Conservation (phyloP, 2,113 vertebrate genomes). For the Pundamilia nyererei region DNA sequence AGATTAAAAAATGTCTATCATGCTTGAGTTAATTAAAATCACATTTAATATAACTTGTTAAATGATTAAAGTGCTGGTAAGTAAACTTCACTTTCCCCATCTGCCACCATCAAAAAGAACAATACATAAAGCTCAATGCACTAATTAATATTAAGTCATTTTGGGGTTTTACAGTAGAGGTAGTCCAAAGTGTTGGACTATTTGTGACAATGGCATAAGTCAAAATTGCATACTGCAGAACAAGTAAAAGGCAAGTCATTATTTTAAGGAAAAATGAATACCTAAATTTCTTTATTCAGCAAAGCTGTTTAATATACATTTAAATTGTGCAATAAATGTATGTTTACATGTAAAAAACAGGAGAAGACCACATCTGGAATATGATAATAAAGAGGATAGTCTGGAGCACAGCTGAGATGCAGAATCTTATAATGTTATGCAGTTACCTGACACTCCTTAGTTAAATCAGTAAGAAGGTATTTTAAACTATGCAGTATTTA, state of each 20-base stretch:
- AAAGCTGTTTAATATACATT: neutral
- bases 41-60: neutral
- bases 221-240: neutral
- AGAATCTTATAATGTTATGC: neutral
- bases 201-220: neutral
- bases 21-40: neutral
- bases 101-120: accelerated
- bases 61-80: neutral
- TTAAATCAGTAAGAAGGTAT: neutral
- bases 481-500: neutral
- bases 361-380: neutral
- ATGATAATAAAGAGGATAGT: neutral
- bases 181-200: neutral
- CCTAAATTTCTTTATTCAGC: neutral
- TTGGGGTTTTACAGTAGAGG: neutral
- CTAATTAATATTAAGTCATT: neutral
- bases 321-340: neutral
- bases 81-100: neutral
- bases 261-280: neutral
- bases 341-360: neutral
- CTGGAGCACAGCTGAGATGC: neutral
- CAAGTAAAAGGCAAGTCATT: neutral
- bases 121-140: neutral
- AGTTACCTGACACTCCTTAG: neutral
- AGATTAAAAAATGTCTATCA: neutral